These are phyloP conservation scores for Damaliscus lunatus DNA, from an alignment of 2,113 vertebrate species.

Conservation along the genomic window DNA sequence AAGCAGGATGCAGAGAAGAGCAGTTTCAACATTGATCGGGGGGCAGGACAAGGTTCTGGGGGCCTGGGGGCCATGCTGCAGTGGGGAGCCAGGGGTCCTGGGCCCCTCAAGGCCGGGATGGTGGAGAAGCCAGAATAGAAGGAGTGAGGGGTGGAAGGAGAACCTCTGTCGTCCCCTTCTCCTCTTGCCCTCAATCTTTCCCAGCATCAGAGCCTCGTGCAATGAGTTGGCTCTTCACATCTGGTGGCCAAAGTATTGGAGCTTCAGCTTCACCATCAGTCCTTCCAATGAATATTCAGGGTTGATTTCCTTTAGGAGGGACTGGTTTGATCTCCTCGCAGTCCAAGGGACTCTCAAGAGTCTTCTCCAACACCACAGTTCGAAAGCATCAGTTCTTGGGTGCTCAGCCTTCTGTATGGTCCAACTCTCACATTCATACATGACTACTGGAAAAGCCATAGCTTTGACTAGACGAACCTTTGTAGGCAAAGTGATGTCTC, in stretches of 20 bases:
- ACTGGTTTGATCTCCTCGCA: not conserved
- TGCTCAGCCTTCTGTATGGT: not conserved
- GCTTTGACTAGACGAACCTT: not conserved
- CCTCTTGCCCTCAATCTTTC: not conserved
- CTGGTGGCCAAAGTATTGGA: not conserved
- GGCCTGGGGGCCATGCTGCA: rapidly evolving
- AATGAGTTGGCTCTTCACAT: not conserved
- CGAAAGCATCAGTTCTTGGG: not conserved
- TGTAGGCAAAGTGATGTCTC: not conserved
- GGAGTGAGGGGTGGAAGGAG: not conserved
- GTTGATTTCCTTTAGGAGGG: not conserved
- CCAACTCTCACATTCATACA: not conserved
- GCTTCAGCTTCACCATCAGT: not conserved
- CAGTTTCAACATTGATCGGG: rapidly evolving
- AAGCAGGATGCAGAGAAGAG: not conserved
- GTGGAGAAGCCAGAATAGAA: not conserved
- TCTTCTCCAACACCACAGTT: not conserved
- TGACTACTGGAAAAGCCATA: not conserved
- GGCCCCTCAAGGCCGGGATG: not conserved
- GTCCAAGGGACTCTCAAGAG: not conserved
- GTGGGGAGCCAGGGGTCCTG: not conserved
- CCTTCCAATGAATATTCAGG: not conserved
- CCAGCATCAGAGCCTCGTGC: not conserved
- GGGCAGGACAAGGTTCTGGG: not conserved
- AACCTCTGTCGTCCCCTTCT: not conserved